These are phyloP conservation scores for Antigone vipio DNA, from an alignment of 2,113 vertebrate genomes.

Conservation along the genomic window DNA sequence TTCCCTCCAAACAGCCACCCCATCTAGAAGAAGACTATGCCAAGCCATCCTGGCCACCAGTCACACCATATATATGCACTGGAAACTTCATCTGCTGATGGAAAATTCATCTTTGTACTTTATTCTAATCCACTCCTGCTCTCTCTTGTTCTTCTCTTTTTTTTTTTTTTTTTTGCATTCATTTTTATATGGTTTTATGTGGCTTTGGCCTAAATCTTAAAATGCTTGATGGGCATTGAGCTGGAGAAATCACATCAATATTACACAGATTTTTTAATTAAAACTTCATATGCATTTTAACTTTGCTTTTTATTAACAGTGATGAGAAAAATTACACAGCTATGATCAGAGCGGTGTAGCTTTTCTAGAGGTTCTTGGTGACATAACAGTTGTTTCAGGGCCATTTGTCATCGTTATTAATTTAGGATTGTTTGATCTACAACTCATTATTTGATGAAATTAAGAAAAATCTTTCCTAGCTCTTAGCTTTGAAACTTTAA, in stretches of 20 bases:
- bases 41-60: not conserved
- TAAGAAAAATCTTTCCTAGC: not conserved
- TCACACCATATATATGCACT: no score
- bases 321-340: constrained; percentile 53
- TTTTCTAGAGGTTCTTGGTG: constrained; percentile 35
- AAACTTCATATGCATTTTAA: constrained; percentile 49
- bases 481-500: not conserved
- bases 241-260: constrained; percentile 10
- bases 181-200: not conserved
- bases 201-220: not conserved
- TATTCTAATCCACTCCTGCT: not conserved
- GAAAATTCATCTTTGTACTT: not conserved
- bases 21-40: not conserved
- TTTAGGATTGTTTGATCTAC: constrained; percentile 56
- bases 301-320: constrained; percentile 46
- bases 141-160: no score
- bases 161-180: not conserved
- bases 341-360: constrained; percentile 12
- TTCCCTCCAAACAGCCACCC: not conserved
- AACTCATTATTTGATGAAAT: constrained; percentile 41
- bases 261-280: constrained; percentile 58
- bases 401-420: constrained; percentile 62
- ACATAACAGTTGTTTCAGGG: constrained; percentile 36
- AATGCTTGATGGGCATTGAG: constrained; percentile 12
- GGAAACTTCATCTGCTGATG: not conserved